Percentiles rank a stretch among this genome's conserved stretches.
Conservation (phyloP, 35 echinoderm and acorn worm species). For the Chiridota heheva region DNA sequence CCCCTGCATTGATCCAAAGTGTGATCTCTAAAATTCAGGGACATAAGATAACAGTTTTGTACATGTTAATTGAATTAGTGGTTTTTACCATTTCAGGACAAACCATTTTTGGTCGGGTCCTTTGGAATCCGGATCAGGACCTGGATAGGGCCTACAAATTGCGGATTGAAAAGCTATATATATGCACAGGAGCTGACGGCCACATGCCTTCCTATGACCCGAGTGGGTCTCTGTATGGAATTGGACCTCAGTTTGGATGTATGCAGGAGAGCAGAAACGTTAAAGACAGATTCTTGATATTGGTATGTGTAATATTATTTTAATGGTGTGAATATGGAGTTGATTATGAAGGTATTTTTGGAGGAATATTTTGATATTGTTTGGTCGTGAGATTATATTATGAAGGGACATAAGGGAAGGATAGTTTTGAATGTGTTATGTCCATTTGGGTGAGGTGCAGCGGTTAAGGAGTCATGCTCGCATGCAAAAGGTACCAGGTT, state of each 20-base stretch:
- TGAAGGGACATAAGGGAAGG: too few relatives aligned
- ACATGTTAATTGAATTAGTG: background rate
- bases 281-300: slow-evolving; percentile 77
- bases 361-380: background rate
- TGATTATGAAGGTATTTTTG: background rate
- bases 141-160: slow-evolving; percentile 82
- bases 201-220: slow-evolving; percentile 92
- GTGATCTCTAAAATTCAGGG: too few relatives aligned
- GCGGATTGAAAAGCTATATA: slow-evolving; percentile 91
- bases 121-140: slow-evolving; percentile 96
- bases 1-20: too few relatives aligned
- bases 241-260: slow-evolving; percentile 93
- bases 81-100: slow-evolving; percentile 64
- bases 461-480: too few relatives aligned
- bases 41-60: background rate
- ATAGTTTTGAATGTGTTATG: too few relatives aligned
- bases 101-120: slow-evolving; percentile 91
- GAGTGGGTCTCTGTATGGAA: slow-evolving; percentile 65
- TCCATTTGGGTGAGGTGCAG: too few relatives aligned
- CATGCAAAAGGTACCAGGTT: too few relatives aligned
- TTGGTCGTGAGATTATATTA: background rate
- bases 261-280: slow-evolving; percentile 85
- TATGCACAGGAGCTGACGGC: slow-evolving; percentile 86
- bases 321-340: background rate
- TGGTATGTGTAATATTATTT: slow-evolving; percentile 57